Percentiles rank a stretch among this genome's conserved stretches.
Conservation (phyloP, 2,888 invertebrate species). For the Dyspetes luteomarginatus region DNA sequence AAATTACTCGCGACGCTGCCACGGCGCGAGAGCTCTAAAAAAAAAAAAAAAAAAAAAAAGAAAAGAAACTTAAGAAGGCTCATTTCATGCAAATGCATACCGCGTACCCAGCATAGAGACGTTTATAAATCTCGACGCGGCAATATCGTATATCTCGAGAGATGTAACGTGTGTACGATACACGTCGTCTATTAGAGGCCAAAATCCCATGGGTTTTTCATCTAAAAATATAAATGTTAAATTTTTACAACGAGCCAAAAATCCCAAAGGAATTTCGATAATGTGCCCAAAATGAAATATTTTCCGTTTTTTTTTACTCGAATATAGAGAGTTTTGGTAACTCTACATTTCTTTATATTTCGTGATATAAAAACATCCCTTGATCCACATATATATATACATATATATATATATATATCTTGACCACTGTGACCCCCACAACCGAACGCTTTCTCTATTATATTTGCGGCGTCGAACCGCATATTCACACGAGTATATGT, state of each 20-base stretch:
- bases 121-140: constrained; percentile 27
- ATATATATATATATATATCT: no score
- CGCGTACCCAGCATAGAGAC: constrained; percentile 31
- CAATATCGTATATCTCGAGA: constrained; percentile 3
- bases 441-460: constrained; percentile 18
- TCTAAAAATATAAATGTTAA: not conserved
- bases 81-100: constrained; percentile 68
- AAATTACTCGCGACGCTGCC: constrained; percentile 58
- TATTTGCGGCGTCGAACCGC: constrained; percentile 20
- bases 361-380: no score
- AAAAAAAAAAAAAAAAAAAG: constrained; percentile 37
- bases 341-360: no score
- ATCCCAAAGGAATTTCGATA: not conserved
- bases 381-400: no score
- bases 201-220: not conserved
- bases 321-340: no score
- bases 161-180: not conserved
- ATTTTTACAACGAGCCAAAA: not conserved
- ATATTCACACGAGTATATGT: constrained; percentile 12
- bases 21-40: no score
- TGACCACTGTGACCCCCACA: no score
- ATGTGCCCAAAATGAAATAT: no score
- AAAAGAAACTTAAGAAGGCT: constrained; percentile 62
- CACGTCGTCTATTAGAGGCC: constrained; percentile 7
- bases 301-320: no score